Conservation (phyloP, 2,888 invertebrate species). For the Tortrix viridana region DNA sequence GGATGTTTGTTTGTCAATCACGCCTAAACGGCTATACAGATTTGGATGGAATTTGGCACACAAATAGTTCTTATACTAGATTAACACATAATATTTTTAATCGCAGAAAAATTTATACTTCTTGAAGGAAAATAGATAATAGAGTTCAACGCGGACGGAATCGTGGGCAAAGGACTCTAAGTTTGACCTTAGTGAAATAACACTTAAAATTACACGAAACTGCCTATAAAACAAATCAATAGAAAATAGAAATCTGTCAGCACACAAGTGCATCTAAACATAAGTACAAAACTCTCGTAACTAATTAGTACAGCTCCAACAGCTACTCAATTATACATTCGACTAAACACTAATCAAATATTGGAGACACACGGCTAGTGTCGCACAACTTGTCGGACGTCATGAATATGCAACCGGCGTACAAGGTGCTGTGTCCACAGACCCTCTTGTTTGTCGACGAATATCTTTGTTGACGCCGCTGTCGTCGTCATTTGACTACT, state of each 20-base stretch:
- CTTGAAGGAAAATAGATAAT: no score
- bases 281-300: slow-evolving; percentile 32
- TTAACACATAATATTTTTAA: no score
- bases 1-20: no score
- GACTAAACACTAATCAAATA: slow-evolving; percentile 65
- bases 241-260: neutral
- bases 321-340: slow-evolving; percentile 48
- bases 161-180: no score
- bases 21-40: no score
- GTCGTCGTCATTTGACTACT: slow-evolving; percentile 54
- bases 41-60: no score
- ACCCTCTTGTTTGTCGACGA: slow-evolving; percentile 75
- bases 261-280: slow-evolving; percentile 7
- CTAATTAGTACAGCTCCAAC: slow-evolving; percentile 35
- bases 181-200: no score
- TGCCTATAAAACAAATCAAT: no score
- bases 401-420: slow-evolving; percentile 79
- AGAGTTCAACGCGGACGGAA: no score
- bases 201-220: no score
- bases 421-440: slow-evolving; percentile 70
- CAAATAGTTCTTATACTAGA: no score
- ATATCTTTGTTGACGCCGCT: slow-evolving; percentile 74
- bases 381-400: slow-evolving; percentile 72
- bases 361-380: slow-evolving; percentile 68
- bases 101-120: no score